These are phyloP conservation scores for Chunga burmeisteri DNA, from an alignment of 2,113 vertebrate species.

Conservation along the genomic window DNA sequence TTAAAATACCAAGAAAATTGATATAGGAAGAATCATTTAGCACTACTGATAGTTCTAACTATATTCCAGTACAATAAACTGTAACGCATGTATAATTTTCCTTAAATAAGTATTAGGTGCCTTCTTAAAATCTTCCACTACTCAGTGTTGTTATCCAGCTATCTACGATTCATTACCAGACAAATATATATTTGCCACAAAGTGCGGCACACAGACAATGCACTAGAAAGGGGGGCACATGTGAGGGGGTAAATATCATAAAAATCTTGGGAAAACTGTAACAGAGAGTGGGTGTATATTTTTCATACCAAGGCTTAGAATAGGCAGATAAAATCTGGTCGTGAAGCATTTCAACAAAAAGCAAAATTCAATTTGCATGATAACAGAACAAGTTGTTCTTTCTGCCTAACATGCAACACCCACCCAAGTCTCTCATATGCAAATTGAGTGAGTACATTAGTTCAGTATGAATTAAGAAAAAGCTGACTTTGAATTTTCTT, in stretches of 20 bases:
- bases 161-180: background rate
- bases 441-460: background rate
- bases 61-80: background rate
- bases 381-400: slow-evolving; percentile 57
- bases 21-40: background rate
- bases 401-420: slow-evolving; percentile 33
- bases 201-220: background rate
- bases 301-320: slow-evolving; percentile 42
- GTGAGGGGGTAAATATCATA: background rate
- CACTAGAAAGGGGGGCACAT: background rate
- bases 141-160: background rate
- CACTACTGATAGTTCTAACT: background rate
- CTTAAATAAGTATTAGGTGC: background rate
- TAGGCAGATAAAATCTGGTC: slow-evolving; percentile 36
- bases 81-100: background rate
- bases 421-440: slow-evolving; percentile 37
- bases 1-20: background rate
- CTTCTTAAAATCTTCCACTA: background rate
- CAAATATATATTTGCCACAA: background rate
- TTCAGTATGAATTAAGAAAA: slow-evolving; percentile 31
- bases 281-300: background rate
- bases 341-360: slow-evolving; percentile 55
- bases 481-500: slow-evolving; percentile 29
- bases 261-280: background rate
- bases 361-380: slow-evolving; percentile 52